Evolutionary conservation across 1,140 invertebrate species (phyloP).

Genomic region (Bombus terrestris): DNA sequence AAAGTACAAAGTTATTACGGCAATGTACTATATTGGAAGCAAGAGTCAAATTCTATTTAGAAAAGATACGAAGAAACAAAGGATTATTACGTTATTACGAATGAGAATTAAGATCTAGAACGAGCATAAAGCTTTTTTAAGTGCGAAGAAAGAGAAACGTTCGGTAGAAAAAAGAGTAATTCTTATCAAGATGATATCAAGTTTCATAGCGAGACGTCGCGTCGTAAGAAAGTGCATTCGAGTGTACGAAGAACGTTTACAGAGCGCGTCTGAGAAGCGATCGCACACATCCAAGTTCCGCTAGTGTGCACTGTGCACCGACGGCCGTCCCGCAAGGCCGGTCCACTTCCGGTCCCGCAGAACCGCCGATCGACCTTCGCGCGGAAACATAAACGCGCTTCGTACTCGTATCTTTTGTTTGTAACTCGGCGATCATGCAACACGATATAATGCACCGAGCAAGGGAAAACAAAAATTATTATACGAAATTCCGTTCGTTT

Average conservation of each 20-base stretch:
- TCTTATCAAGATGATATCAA: background rate
- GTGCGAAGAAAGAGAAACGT: background rate
- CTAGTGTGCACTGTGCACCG: slow-evolving; percentile 51
- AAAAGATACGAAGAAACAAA: too few relatives aligned
- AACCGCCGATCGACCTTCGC: slow-evolving; percentile 75
- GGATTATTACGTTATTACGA: background rate
- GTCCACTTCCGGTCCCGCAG: slow-evolving; percentile 78
- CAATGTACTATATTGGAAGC: rapidly evolving
- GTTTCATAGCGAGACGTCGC: background rate
- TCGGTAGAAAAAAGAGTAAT: background rate
- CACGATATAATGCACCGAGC: slow-evolving; percentile 15
- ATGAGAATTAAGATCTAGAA: background rate
- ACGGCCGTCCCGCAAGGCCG: slow-evolving; percentile 79
- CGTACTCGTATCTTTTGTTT: slow-evolving; percentile 13
- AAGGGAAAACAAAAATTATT: background rate
- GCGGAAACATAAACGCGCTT: slow-evolving; percentile 72
- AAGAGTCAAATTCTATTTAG: too few relatives aligned
- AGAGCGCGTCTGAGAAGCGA: background rate
- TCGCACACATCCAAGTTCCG: slow-evolving; percentile 26
- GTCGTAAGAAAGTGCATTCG: background rate
- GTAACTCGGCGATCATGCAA: slow-evolving; percentile 28
- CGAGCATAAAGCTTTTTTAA: background rate
- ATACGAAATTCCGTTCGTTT: slow-evolving; percentile 13
- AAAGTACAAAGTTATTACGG: too few relatives aligned
- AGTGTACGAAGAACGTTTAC: background rate